Evolutionary conservation across 37 sponge, comb jelly and placozoan genomes (phyloP), one percentile per base, ranked within the genome.

Genomic region (Halisarca cf. caerulea): DNA sequence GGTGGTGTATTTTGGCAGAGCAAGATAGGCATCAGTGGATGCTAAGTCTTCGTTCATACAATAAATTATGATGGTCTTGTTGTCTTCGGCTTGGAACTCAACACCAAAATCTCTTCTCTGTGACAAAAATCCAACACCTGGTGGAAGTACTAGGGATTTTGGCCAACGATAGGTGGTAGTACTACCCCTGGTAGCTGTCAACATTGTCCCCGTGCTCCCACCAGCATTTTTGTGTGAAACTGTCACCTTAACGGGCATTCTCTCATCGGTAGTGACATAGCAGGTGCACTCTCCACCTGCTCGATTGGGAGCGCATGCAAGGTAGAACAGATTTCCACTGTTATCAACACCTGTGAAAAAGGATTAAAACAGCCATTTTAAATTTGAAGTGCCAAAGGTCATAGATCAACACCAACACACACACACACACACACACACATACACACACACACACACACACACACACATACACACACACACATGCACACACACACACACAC

Each of bases 1-100:
- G 21, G 77, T 41, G 0, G 2, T 2, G 77, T 40, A 74, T 11
- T 41, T 36, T 40, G 89, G 89, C 40, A 88, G 70, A 21, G 84
- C 89, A 54, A 88, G 40, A 25, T 80, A 83, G 23, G 80, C 57
- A 83, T 88, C 89, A 23, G 80, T 62, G 0, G 89, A 78, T n/a
- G 33, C 60, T 0, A 3, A 32, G 34, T 83, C 80, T 20, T 88
- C 83, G 51, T 88, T 88, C 5, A 83, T 51, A 30, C 80, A 79
- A 38, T 43, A 62, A 1, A 88, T 79, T 0, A 66, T 77, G 27
- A 83, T 43, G 8, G 32, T 40, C 45, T 24, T 74, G 25, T 40
- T 40, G 1, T 17, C 35, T 23, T 21, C 77, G 0, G 77, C 45
- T 7, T 74, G 38, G 25, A 74, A 39, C 43, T 74, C 43, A 3